phyloP scores from a whole-genome alignment of 2,113 vertebrate genomes.

The Malurus cyaneus region DNA sequence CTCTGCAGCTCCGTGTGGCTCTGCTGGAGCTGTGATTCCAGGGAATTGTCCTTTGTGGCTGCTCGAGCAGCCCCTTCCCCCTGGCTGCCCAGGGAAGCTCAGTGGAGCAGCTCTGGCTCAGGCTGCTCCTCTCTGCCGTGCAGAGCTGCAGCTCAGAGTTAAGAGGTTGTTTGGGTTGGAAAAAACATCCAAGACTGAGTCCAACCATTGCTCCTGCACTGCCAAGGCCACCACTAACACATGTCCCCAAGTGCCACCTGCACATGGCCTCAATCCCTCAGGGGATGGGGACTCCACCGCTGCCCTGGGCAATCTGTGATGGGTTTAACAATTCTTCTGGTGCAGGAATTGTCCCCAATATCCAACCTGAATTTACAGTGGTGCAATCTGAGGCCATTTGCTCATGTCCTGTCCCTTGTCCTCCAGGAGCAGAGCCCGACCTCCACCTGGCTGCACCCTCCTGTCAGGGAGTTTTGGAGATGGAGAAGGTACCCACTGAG shows the following conservation, averaged over 20 bases:
- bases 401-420: background rate
- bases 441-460: background rate
- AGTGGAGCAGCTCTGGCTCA: background rate
- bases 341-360: background rate
- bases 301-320: background rate
- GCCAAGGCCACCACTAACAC: background rate
- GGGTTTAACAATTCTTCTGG: background rate
- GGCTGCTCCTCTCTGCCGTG: background rate
- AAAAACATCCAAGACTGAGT: background rate
- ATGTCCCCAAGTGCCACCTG: rapidly evolving
- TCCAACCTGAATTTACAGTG: rapidly evolving
- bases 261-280: background rate
- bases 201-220: background rate
- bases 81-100: background rate
- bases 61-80: background rate
- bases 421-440: background rate
- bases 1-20: background rate
- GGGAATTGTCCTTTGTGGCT: background rate
- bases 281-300: background rate
- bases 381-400: background rate
- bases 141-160: background rate
- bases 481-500: background rate
- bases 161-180: background rate
- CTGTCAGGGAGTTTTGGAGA: background rate
- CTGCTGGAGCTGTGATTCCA: background rate